A percentile compares a stretch with the other conserved stretches of the same genome.
phyloP scores from a whole-genome alignment of 2,113 vertebrate species.

The Gila orcuttii region DNA sequence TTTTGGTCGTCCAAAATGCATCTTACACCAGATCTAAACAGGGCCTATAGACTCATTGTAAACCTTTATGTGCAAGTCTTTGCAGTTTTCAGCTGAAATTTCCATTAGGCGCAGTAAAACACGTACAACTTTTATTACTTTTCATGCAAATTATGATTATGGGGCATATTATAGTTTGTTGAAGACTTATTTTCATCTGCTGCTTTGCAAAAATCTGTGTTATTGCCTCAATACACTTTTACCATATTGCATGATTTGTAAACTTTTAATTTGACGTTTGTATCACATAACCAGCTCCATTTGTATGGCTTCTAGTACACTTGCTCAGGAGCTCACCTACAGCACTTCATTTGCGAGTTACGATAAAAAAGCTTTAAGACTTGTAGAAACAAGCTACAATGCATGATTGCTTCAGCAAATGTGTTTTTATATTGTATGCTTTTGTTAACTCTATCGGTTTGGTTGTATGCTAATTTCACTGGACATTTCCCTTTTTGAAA shows the following conservation, averaged over 20 bases:
- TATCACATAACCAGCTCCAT: background rate
- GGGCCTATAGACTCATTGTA: background rate
- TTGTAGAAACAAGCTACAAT: background rate
- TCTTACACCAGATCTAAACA: too few species aligned
- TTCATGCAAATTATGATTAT: background rate
- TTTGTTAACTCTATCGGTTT: background rate
- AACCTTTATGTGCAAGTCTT: background rate
- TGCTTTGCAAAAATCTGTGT: background rate
- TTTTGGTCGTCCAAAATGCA: too few species aligned
- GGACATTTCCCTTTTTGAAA: background rate
- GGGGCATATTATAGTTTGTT: too few species aligned
- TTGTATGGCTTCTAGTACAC: background rate
- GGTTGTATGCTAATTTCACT: background rate
- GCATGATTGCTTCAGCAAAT: background rate
- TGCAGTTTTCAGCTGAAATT: background rate
- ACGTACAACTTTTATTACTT: background rate
- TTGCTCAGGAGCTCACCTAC: background rate
- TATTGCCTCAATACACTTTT: background rate
- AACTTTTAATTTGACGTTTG: background rate
- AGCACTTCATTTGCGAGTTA: background rate
- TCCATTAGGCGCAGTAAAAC: background rate
- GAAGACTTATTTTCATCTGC: background rate
- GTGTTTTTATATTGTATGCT: background rate
- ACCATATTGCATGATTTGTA: background rate
- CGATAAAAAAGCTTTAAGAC: background rate